Evolutionary conservation across 2,113 vertebrate species (phyloP), one percentile per base, ranked within the genome.

Genomic region (Rhea pennata): DNA sequence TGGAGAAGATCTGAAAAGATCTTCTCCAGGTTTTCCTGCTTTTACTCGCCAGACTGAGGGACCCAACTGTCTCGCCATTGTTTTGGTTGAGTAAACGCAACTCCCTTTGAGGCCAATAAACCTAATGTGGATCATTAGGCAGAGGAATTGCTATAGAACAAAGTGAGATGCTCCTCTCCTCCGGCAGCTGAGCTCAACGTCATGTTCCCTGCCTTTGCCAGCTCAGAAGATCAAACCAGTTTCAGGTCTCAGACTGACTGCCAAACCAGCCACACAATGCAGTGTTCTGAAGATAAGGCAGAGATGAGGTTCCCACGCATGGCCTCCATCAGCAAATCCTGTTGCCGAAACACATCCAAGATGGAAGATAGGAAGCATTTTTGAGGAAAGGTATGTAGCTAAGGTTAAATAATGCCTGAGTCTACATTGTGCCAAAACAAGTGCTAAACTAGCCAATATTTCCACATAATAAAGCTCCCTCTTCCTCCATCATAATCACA

Each of bases 111-210:
- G 42, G 62, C 58, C 66, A 93, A 82, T 91, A 75, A 39, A 2
- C 0, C 20, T 70, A 15, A 80, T 66, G n/a, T 82, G 64, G 27
- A 46, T 87, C 62, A 82, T 46, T 50, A 82, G 39, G 56, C 15
- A 27, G 66, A 88, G 44, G 58, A 51, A 69, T 8, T 75, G 61
- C 46, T 53, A 15, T 42, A 54, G 62, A 87, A 65, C 56, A 79
- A 82, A 59, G 64, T n/a, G 73, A 83, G 73, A 51, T 62, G 31
- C 27, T 94, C 62, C 86, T 84, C 62, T 81, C 40, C 40, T 80
- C 58, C 74, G 83, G 66, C 87, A 93, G 77, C 74, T 91, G 78
- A 95, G 59, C 71, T 76, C 50, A 50, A 3, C 62, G 78, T 26
- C 17, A 16, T 3, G 6, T 10, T 79, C 44, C n/a, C 80, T 93